These are phyloP conservation scores for Tenebrio molitor DNA, from an alignment of 1,140 invertebrate species.

Conservation along the genomic window DNA sequence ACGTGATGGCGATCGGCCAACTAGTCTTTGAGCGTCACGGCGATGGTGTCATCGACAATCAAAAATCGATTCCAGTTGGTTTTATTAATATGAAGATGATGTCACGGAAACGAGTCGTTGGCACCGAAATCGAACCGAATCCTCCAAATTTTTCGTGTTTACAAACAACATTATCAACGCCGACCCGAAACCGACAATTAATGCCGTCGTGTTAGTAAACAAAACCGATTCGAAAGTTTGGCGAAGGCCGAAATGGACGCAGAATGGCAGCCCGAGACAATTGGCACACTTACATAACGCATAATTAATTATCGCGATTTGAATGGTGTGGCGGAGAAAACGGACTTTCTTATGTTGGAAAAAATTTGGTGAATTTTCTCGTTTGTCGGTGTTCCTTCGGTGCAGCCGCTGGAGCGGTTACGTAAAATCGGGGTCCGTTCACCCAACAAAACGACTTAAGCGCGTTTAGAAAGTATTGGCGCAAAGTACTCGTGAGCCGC, in stretches of 20 bases:
- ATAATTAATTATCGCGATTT: constrained; percentile 26
- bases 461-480: neutral
- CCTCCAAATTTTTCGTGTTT: too few species aligned
- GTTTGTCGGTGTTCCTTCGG: too few species aligned
- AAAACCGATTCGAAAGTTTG: constrained; percentile 16
- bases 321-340: neutral
- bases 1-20: too few species aligned
- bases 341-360: constrained; percentile 25
- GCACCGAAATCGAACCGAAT: too few species aligned
- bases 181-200: neutral
- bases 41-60: too few species aligned
- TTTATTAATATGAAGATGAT: too few species aligned
- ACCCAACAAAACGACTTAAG: neutral
- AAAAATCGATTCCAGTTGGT: too few species aligned
- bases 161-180: neutral
- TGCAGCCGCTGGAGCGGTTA: constrained; percentile 2
- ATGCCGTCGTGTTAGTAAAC: constrained; percentile 4
- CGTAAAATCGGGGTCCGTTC: constrained; percentile 2
- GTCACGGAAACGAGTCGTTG: too few species aligned
- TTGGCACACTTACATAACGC: constrained; percentile 27
- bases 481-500: too few species aligned
- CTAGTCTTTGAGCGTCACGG: too few species aligned
- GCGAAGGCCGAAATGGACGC: constrained; percentile 2
- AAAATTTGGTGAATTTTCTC: too few species aligned
- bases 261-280: constrained; percentile 7